These are phyloP conservation scores for Phocoena phocoena DNA, from an alignment of 2,113 vertebrate species.

Conservation along the genomic window DNA sequence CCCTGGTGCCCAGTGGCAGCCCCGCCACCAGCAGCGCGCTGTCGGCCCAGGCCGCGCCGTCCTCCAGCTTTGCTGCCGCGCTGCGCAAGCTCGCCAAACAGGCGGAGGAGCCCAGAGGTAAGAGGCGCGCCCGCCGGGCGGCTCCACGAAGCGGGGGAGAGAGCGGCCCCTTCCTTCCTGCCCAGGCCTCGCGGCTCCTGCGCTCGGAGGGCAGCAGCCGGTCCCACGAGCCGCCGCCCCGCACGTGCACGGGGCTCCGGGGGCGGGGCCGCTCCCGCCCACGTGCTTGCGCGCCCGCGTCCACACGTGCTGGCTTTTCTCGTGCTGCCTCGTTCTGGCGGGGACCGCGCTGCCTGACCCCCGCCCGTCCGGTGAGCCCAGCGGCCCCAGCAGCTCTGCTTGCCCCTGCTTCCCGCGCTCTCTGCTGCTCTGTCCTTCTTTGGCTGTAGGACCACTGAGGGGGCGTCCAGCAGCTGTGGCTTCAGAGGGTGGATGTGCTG, in stretches of 20 bases:
- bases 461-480: accelerated
- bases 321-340: accelerated
- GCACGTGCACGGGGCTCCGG: background rate
- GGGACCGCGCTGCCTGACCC: background rate
- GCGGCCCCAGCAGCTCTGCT: background rate
- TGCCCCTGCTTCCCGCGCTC: background rate
- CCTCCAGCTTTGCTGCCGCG: conserved; percentile 97
- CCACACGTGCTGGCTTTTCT: accelerated
- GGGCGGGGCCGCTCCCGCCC: background rate
- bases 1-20: conserved; percentile 97
- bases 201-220: background rate
- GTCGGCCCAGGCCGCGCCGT: conserved; percentile 94
- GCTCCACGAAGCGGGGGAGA: background rate
- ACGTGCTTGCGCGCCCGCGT: accelerated
- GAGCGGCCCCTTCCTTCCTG: background rate
- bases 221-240: background rate
- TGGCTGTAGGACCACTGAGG: accelerated
- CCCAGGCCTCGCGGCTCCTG: background rate
- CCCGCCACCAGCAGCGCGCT: conserved; percentile 89
- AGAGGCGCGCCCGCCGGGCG: conserved; percentile 62
- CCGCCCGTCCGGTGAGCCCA: accelerated
- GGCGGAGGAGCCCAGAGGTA: conserved; percentile 98
- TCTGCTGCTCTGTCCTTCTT: background rate
- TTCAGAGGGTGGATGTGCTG: background rate
- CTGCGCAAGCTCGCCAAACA: conserved; percentile 99